Evolutionary conservation across 2,113 vertebrate species (phyloP).

Genomic region (Serinus canaria): DNA sequence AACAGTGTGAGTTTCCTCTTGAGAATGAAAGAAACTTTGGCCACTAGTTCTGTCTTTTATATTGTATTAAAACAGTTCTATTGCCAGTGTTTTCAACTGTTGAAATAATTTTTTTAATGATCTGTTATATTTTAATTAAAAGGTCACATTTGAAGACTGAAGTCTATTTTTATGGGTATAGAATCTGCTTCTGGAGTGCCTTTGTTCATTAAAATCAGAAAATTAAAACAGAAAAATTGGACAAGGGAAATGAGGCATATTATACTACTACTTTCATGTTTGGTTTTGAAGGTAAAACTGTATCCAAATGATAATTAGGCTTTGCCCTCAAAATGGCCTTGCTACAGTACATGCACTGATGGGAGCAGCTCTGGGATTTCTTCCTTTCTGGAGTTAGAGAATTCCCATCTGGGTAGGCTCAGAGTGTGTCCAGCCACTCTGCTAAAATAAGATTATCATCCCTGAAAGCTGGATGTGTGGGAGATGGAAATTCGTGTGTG

Average conservation of each 20-base stretch:
- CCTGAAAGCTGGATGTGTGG: neutral
- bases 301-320: conserved; percentile 73
- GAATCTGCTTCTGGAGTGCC: conserved; percentile 34
- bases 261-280: conserved; percentile 62
- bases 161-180: conserved; percentile 22
- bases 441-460: neutral
- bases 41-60: neutral
- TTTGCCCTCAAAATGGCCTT: conserved; percentile 70
- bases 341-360: conserved; percentile 16
- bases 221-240: conserved; percentile 60
- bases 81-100: neutral
- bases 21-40: neutral
- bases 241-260: conserved; percentile 51
- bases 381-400: neutral
- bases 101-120: neutral
- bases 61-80: neutral
- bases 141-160: conserved; percentile 37
- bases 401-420: neutral
- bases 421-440: neutral
- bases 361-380: neutral
- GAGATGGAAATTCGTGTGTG: neutral
- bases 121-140: conserved; percentile 49
- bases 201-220: conserved; percentile 70
- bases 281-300: conserved; percentile 64
- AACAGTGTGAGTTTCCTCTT: neutral